Percentiles rank a stretch among this genome's conserved stretches.
phyloP scores from a whole-genome alignment of 1,140 invertebrate species.

The Scaptomyza hsui region DNA sequence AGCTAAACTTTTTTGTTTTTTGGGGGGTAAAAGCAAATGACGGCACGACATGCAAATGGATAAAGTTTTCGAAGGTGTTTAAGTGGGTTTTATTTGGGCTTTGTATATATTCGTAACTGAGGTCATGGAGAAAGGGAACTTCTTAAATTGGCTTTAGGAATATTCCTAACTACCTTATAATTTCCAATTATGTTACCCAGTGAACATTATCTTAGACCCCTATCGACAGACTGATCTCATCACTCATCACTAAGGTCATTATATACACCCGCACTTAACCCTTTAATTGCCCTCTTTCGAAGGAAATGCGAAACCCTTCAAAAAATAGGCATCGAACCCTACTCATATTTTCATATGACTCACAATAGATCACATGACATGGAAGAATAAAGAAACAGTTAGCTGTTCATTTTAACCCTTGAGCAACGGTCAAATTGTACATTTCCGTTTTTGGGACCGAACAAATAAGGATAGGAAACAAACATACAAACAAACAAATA shows the following conservation, averaged over 20 bases:
- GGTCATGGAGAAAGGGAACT: too few species aligned
- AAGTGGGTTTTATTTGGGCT: too few species aligned
- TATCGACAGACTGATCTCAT: constrained; percentile 2
- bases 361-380: constrained; percentile 56
- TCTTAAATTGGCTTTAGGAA: too few species aligned
- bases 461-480: constrained; percentile 24
- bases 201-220: not conserved
- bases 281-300: constrained; percentile 51
- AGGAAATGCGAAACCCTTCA: constrained; percentile 30
- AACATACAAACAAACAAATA: constrained; percentile 56
- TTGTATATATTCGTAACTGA: too few species aligned
- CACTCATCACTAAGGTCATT: constrained; percentile 24
- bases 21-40: constrained; percentile 9
- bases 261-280: constrained; percentile 24
- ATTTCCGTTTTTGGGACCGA: constrained; percentile 35
- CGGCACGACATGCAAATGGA: constrained; percentile 41
- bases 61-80: constrained; percentile 16
- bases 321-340: constrained; percentile 22
- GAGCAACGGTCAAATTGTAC: constrained; percentile 38
- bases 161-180: not conserved
- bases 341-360: constrained; percentile 20
- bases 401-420: constrained; percentile 42
- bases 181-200: not conserved
- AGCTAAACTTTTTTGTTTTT: not conserved
- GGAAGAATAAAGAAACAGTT: constrained; percentile 37